Evolutionary conservation across 2,797 vertebrate species (phyloP).

Genomic region (Coregonus sp.): DNA sequence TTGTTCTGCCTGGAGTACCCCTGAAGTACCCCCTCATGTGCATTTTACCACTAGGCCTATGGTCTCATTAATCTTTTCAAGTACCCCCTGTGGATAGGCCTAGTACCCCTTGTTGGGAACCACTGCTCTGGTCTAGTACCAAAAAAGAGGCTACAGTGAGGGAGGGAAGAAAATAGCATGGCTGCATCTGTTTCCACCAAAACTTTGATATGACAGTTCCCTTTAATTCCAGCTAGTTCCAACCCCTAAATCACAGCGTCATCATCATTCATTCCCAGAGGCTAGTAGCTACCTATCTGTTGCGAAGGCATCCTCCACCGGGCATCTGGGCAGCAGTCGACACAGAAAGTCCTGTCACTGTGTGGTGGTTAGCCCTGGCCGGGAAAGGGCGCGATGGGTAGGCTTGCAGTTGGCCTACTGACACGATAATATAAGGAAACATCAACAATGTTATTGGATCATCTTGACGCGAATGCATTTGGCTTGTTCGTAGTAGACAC

Average conservation of each 20-base stretch:
- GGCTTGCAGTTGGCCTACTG: not conserved
- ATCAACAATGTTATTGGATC: not conserved
- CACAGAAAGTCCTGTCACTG: not conserved
- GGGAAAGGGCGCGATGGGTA: not conserved
- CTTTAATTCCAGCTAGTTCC: not conserved
- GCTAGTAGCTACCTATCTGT: slow-evolving; percentile 52
- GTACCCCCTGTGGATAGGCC: no score
- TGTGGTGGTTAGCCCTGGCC: not conserved
- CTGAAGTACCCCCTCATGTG: no score
- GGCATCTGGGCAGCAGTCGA: slow-evolving; percentile 37
- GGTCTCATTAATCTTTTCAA: no score
- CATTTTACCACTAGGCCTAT: no score
- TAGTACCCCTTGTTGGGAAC: no score
- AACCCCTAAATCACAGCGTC: not conserved
- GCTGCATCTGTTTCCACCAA: no score
- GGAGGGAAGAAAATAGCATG: no score
- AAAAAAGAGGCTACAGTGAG: not conserved
- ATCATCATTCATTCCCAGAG: not conserved
- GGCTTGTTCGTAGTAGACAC: not conserved
- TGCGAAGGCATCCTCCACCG: slow-evolving; percentile 51
- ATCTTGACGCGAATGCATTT: no score
- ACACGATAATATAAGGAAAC: not conserved
- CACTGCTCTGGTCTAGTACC: not conserved
- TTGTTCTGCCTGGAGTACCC: no score
- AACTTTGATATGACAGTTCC: not conserved